Evolutionary conservation across 2,113 vertebrate genomes (phyloP).

Genomic region (Pterophyllum scalare): DNA sequence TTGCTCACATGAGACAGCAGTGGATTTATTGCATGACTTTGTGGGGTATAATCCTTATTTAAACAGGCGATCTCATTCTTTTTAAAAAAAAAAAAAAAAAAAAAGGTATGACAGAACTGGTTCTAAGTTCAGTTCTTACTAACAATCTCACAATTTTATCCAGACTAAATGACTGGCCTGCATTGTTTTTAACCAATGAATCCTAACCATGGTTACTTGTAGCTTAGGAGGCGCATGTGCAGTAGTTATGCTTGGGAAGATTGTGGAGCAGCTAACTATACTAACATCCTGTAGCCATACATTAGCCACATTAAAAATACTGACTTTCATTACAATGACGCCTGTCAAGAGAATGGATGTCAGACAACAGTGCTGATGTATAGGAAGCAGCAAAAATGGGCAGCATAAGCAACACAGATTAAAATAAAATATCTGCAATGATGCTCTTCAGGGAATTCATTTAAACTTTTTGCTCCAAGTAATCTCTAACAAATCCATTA

Average conservation of each 20-base stretch:
- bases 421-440: background rate
- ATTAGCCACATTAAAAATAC: background rate
- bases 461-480: background rate
- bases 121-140: background rate
- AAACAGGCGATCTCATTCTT: background rate
- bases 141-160: background rate
- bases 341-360: background rate
- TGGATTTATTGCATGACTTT: background rate
- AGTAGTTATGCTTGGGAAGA: background rate
- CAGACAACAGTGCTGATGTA: background rate
- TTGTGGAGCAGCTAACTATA: background rate
- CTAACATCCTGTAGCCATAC: background rate
- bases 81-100: no score
- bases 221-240: background rate
- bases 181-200: background rate
- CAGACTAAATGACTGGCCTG: background rate
- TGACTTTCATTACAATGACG: background rate
- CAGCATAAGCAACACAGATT: background rate
- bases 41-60: background rate
- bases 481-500: background rate
- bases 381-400: background rate
- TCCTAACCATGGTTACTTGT: background rate
- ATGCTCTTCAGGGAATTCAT: background rate
- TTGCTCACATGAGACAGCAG: background rate
- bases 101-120: background rate